phyloP scores from a whole-genome alignment of 2,797 vertebrate genomes.

The Thaleichthys pacificus region DNA sequence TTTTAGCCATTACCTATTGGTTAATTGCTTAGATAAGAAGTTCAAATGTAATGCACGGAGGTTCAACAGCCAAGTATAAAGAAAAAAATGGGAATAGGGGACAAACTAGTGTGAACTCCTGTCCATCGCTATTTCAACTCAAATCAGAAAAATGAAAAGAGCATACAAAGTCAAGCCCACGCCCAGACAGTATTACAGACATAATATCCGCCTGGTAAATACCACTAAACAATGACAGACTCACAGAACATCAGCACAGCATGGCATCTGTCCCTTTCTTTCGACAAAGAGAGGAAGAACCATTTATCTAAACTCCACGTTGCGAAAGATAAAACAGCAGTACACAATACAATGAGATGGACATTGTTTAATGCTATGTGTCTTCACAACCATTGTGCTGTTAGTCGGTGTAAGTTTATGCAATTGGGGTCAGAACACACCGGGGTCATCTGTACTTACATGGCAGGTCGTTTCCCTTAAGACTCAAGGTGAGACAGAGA shows the following conservation, averaged over 20 bases:
- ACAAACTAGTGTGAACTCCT: slow-evolving; percentile 38
- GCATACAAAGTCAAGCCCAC: slow-evolving; percentile 80
- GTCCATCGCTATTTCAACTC: slow-evolving; percentile 63
- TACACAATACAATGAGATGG: slow-evolving; percentile 52
- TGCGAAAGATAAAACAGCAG: slow-evolving; percentile 53
- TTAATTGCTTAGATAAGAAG: no score
- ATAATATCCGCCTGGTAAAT: slow-evolving; percentile 81
- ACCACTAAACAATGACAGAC: slow-evolving; percentile 76
- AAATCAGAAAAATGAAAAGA: slow-evolving; percentile 74
- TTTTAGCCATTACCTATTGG: neutral
- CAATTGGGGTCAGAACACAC: slow-evolving; percentile 60
- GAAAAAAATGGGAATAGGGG: slow-evolving; percentile 23
- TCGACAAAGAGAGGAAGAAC: slow-evolving; percentile 70
- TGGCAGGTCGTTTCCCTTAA: slow-evolving; percentile 52
- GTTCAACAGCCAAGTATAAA: neutral
- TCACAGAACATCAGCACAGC: slow-evolving; percentile 57
- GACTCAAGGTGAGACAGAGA: slow-evolving; percentile 46
- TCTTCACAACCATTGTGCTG: slow-evolving; percentile 49
- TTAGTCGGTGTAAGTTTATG: slow-evolving; percentile 52
- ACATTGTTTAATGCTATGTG: slow-evolving; percentile 55
- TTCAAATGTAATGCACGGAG: neutral
- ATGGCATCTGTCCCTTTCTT: slow-evolving; percentile 66
- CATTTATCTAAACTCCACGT: slow-evolving; percentile 60
- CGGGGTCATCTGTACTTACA: slow-evolving; percentile 65
- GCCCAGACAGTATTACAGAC: slow-evolving; percentile 81